Evolutionary conservation across 2,888 invertebrate species (phyloP).

Genomic region (Parnassius apollo): DNA sequence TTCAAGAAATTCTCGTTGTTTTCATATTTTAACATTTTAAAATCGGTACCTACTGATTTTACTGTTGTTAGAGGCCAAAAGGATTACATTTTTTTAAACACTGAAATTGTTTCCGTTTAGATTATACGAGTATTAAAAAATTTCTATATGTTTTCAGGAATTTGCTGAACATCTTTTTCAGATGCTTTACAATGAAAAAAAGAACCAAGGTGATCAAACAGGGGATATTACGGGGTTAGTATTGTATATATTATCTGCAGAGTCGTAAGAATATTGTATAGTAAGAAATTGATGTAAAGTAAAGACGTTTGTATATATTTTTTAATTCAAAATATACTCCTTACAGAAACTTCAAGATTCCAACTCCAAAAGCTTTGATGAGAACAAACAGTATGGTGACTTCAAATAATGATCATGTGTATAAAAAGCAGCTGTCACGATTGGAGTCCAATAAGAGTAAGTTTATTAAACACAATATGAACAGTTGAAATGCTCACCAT

Average conservation of each 20-base stretch:
- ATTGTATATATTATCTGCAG: background rate
- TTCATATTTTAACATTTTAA: no score
- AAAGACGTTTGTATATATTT: no score
- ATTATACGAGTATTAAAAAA: no score
- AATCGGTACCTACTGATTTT: no score
- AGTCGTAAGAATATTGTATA: background rate
- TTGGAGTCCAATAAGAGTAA: conserved; percentile 73
- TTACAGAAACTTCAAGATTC: conserved; percentile 82
- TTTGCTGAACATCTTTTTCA: conserved; percentile 67
- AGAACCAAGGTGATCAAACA: conserved; percentile 47
- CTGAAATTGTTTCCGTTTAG: no score
- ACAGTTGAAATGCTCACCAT: no score
- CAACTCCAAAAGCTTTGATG: conserved; percentile 92
- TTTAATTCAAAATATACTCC: background rate
- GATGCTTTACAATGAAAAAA: conserved; percentile 62
- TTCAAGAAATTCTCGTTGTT: background rate
- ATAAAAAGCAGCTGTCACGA: conserved; percentile 84
- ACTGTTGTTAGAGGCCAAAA: no score
- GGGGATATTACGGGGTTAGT: conserved; percentile 41
- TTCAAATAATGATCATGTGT: conserved; percentile 48
- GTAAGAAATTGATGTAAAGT: no score
- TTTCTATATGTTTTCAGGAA: conserved; percentile 43
- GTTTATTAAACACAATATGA: conserved; percentile 15
- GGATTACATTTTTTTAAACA: no score
- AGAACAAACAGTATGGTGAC: conserved; percentile 88